Evolutionary conservation across 2,113 vertebrate genomes (phyloP), one percentile per base, ranked within the genome.

Genomic region (Sterna hirundo): DNA sequence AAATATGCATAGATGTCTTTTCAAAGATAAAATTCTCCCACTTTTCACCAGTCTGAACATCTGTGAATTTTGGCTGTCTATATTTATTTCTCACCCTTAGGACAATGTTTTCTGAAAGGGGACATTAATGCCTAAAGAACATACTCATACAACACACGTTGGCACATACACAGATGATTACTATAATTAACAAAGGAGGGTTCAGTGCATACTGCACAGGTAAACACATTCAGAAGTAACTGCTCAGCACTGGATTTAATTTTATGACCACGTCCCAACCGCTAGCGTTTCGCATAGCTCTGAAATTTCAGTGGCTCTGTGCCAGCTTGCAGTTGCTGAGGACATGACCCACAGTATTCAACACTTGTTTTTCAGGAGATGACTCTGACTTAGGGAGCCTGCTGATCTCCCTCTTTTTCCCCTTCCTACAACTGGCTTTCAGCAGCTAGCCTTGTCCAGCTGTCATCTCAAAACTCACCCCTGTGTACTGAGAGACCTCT

Each of bases 71-170:
- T 95, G 44, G 1, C 40, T 82, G 22, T 83, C 38, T 87, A 1
- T 27, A 71, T 81, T 70, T 74, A 36, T 68, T 95, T 94, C 26
- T 94, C 47, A 74, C 61, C 85, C 94, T 90, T 65, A 70, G 90
- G 93, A 95, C 49, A 95, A 51, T 19, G 20, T 84, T 94, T 94
- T 93, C 49, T 91, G 74, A 78, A 68, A 87, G 21, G 23, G 10
- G 40, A 82, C 52, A 23, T 80, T 27, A n/a, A 27, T 85, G 70
- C 57, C 55, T 82, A 64, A 82, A 52, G 69, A 95, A 51, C 25
- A 68, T 46, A 52, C 30, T 62, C 86, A 52, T 32, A 72, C 19
- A 70, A 7, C 12, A 49, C 26, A 92, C 17, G 54, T 76, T 84
- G 65, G 32, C n/a, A 64, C 36, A 15, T 70, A 74, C 9, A 40